Percentiles rank a stretch among this genome's conserved stretches.
These are phyloP conservation scores for Macropus fuliginosus DNA, from an alignment of 2,797 vertebrate species.

Conservation along the genomic window DNA sequence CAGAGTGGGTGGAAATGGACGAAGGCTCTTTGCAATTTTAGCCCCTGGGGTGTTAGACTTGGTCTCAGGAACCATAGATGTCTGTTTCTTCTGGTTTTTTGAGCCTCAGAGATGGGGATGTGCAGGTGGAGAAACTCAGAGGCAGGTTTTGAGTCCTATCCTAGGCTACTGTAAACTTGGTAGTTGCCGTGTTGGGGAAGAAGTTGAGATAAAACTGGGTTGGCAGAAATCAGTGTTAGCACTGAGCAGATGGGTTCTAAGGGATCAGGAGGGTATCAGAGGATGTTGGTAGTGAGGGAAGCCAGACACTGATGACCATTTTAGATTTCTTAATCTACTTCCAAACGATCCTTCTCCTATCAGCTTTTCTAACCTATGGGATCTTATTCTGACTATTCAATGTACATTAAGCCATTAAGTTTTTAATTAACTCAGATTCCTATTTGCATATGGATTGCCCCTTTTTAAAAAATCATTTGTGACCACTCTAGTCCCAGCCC, in stretches of 20 bases:
- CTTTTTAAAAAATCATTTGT: background rate
- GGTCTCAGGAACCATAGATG: background rate
- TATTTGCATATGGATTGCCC: background rate
- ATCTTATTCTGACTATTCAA: background rate
- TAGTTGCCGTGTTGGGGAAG: background rate
- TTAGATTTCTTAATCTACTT: background rate
- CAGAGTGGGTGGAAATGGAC: background rate
- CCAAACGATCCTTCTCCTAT: background rate
- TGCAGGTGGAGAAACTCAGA: background rate
- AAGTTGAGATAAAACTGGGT: background rate
- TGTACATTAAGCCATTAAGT: background rate
- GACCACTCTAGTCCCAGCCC: background rate
- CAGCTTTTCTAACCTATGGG: background rate
- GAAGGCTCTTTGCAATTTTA: background rate
- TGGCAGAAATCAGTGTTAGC: background rate
- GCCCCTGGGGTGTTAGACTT: background rate
- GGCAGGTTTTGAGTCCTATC: background rate
- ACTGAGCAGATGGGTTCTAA: background rate
- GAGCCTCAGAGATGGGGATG: background rate
- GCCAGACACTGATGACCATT: background rate
- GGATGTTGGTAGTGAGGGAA: background rate
- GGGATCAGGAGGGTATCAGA: background rate
- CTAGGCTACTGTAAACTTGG: background rate
- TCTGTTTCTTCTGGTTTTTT: background rate
- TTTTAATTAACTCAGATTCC: background rate